Base-by-base conservation (phyloP, 2,888 invertebrate genomes). In the Adelognathus sp. region DNA sequence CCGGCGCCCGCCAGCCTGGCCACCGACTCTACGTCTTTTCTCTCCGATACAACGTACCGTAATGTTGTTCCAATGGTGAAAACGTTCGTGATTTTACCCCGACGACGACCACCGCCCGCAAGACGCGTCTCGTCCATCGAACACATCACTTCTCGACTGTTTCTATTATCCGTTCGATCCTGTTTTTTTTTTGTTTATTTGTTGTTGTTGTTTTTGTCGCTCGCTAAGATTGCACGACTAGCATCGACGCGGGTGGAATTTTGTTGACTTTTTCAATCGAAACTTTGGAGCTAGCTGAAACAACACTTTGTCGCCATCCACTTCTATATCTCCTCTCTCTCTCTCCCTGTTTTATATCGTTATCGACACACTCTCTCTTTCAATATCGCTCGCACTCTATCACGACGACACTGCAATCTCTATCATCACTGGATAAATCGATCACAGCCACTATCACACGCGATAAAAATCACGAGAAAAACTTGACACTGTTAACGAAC, bases 1-100 rank as follows among this genome's bases (percentile, higher is more conserved):
- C 89, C 88, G 89, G 89, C 87, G 86, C 90, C 90, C 90, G 90
- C 90, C 90, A 90, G 90, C 90, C 90, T 90, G 89, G 86, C 88
- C 89, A 90, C 89, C 90, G 86, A 89, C 86, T 84, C 87, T 85
- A 86, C 85, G 83, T 84, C 87, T 86, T 86, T 88, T 87, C 86
- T 84, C 87, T 83, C 86, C 82, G 86, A 86, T 87, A 84, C 84
- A 81, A 84, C 83, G 81, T 67, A 84, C 84, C 83, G 86, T 82
- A 82, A 84, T 85, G 74, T 83, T 77, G 70, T 63, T 76, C 81
- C 75, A 78, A 76, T 79, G 82, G 81, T 80, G 79, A 79, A 82
- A 83, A 72, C 58, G 39, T 44, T 72, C 50, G 46, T 72, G 79
- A 69, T 66, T 66, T 87, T 85, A 82, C 82, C 85, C 85, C 85